A percentile compares a stretch with the other conserved stretches of the same genome.
These are phyloP conservation scores for Zaprionus ghesquierei DNA, from an alignment of 1,140 invertebrate species.

Conservation along the genomic window DNA sequence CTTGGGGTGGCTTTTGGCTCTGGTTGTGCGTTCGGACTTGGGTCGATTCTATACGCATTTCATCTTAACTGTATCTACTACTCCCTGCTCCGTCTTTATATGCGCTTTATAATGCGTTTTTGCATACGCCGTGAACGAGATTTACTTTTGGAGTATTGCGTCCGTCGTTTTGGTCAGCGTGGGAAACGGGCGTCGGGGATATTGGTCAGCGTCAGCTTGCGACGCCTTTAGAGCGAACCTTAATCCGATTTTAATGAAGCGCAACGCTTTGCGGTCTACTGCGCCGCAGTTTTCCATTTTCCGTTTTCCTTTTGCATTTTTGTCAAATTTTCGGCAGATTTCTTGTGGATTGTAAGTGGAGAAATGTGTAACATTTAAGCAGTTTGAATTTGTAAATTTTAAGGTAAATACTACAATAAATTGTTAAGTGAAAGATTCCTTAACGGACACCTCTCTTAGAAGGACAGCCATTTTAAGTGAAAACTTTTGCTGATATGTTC, in stretches of 20 bases:
- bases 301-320: constrained; percentile 1
- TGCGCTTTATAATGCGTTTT: constrained; percentile 56
- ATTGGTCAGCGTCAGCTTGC: constrained; percentile 45
- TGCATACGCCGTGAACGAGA: constrained; percentile 55
- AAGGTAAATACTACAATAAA: neutral
- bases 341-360: neutral
- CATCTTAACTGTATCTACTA: constrained; percentile 26
- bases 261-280: constrained; percentile 70
- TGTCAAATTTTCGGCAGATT: neutral
- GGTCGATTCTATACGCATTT: constrained; percentile 75
- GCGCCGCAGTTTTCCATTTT: neutral
- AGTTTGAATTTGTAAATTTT: neutral
- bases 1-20: neutral
- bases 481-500: too few species aligned
- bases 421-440: neutral
- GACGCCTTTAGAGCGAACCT: constrained; percentile 15
- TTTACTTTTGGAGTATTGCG: constrained; percentile 31
- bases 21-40: constrained; percentile 59
- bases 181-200: constrained; percentile 46
- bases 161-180: constrained; percentile 52
- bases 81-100: neutral
- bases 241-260: constrained; percentile 81
- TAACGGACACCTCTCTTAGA: neutral
- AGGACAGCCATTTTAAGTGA: too few species aligned
- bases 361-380: neutral